Conservation (phyloP, 2,888 invertebrate species). For the Drymonia ruficornis region DNA sequence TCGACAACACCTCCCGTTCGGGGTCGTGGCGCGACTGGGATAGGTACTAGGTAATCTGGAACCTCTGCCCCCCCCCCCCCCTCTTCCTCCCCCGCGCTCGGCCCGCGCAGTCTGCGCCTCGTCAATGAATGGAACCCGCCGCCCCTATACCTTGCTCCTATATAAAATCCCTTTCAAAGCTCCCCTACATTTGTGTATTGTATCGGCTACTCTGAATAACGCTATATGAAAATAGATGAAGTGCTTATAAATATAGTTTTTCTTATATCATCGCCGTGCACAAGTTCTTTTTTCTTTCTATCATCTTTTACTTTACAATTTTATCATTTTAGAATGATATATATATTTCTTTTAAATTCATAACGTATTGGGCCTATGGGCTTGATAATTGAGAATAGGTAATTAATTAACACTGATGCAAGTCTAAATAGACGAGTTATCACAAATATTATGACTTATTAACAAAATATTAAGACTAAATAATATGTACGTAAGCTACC, state of each 20-base stretch:
- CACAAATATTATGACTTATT: no score
- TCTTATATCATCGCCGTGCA: conserved; percentile 26
- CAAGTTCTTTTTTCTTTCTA: conserved; percentile 24
- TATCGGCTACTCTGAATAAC: conserved; percentile 66
- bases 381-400: no score
- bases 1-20: conserved; percentile 41
- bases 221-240: conserved; percentile 72
- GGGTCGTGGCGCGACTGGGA: conserved; percentile 42
- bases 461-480: no score
- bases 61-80: conserved; percentile 45
- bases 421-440: no score
- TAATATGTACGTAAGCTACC: no score
- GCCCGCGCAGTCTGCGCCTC: conserved; percentile 72
- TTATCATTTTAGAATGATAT: background rate
- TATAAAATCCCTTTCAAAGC: conserved; percentile 62
- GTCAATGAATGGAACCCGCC: conserved; percentile 77
- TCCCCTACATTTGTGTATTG: conserved; percentile 67
- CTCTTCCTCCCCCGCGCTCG: conserved; percentile 37
- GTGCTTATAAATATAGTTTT: conserved; percentile 58
- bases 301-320: conserved; percentile 8
- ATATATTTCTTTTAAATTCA: background rate
- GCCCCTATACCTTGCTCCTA: conserved; percentile 57
- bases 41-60: conserved; percentile 68
- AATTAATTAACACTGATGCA: no score
- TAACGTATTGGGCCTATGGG: no score